phyloP scores from a whole-genome alignment of 2,888 invertebrate genomes.

The Andrena flavipes region DNA sequence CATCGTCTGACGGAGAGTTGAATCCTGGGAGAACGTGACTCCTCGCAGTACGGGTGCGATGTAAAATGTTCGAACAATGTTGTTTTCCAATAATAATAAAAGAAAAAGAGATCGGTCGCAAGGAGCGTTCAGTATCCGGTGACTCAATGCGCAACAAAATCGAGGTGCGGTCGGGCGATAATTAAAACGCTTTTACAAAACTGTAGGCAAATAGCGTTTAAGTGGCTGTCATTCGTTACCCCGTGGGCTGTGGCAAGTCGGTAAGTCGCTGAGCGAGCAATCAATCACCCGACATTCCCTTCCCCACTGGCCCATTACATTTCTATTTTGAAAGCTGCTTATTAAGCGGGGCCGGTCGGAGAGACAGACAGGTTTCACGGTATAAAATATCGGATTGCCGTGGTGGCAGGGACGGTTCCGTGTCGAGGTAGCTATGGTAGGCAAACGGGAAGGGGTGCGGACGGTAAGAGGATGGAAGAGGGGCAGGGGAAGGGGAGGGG shows the following conservation, averaged over 20 bases:
- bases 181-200: constrained; percentile 84
- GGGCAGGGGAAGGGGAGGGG: constrained; percentile 47
- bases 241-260: constrained; percentile 80
- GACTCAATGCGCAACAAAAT: constrained; percentile 62
- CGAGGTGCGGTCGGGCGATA: constrained; percentile 72
- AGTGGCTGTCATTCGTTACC: constrained; percentile 85
- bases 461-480: constrained; percentile 43
- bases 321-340: constrained; percentile 85
- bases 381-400: constrained; percentile 84
- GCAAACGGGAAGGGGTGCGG: constrained; percentile 52
- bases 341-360: constrained; percentile 83
- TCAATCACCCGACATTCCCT: constrained; percentile 82
- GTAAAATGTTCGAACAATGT: too few relatives aligned
- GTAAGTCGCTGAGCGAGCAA: constrained; percentile 85
- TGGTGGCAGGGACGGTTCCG: constrained; percentile 74
- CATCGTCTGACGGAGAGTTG: not conserved
- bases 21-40: not conserved
- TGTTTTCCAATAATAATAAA: constrained; percentile 48
- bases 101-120: constrained; percentile 52
- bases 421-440: constrained; percentile 72
- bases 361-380: constrained; percentile 85
- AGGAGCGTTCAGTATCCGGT: constrained; percentile 66
- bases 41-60: too few relatives aligned
- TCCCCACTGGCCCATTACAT: constrained; percentile 81
- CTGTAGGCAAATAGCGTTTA: constrained; percentile 85